Conservation (phyloP, 1,140 invertebrate species). For the Lordiphosa stackelbergi region DNA sequence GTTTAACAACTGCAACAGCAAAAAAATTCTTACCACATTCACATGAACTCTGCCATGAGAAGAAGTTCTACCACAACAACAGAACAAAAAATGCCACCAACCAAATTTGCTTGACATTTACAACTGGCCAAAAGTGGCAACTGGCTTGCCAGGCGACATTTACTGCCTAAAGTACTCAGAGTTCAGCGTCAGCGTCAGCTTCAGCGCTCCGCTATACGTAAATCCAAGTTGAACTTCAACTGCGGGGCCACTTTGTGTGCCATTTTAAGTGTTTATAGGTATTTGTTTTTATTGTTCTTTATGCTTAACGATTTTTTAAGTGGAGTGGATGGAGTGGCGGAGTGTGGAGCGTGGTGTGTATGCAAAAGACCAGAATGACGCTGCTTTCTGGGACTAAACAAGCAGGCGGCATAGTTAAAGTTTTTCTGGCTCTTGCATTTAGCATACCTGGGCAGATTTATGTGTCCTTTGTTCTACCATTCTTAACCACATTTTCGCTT, state of each 20-base stretch:
- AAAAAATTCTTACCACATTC: background rate
- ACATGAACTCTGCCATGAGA: background rate
- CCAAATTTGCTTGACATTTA: conserved; percentile 74
- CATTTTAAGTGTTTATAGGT: conserved; percentile 75
- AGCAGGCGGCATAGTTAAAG: conserved; percentile 68
- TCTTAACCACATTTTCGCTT: conserved; percentile 58
- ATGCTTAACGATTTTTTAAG: conserved; percentile 74
- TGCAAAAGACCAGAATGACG: conserved; percentile 10
- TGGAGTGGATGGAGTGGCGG: conserved; percentile 27
- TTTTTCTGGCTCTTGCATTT: conserved; percentile 21
- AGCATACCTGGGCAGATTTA: conserved; percentile 45
- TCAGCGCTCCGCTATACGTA: background rate
- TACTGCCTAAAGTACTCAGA: conserved; percentile 34
- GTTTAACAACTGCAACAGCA: too few relatives aligned
- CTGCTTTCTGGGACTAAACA: conserved; percentile 16
- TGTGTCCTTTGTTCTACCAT: conserved; percentile 54
- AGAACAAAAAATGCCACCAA: conserved; percentile 48
- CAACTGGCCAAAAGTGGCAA: conserved; percentile 58
- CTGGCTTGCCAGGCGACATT: conserved; percentile 29
- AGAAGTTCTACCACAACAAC: conserved; percentile 1
- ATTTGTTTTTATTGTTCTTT: conserved; percentile 74
- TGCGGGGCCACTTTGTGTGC: conserved; percentile 32
- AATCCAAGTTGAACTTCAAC: conserved; percentile 4
- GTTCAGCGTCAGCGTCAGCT: conserved; percentile 5
- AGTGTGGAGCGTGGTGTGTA: background rate